Base-by-base conservation (phyloP, 2,888 invertebrate species). In the Plagiodera versicolora region DNA sequence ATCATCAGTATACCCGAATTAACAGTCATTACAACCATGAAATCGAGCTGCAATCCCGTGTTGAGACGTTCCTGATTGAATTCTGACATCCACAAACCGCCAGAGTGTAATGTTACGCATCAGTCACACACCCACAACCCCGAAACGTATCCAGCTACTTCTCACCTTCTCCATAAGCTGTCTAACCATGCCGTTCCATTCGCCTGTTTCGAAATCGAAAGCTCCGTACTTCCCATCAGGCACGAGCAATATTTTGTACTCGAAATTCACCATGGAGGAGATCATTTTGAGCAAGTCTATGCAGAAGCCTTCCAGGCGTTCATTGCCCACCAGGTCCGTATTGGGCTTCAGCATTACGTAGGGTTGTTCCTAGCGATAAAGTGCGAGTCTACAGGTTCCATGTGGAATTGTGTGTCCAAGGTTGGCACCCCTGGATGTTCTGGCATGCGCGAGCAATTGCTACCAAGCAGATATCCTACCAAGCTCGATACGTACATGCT, bases 221-320 rank as follows among this genome's bases (percentile, higher is more conserved):
- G 87, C 90, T 35, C 91, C 91, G 78, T 91, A 91, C 78, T 87
- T 87, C 69, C 86, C 85, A 76, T 88, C 85, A 16, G 85, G 87
- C 64, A 85, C 87, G 71, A 84, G 81, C 75, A 86, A 85, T 68
- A 89, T 86, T 68, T 83, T 83, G 79, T 88, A 89, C 75, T 86
- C 84, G 80, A 89, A 88, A 62, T 87, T 87, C 67, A 87, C 86
- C 82, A 85, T 84, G 63, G 79, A 79, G 61, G 87, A 85, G 70
- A 89, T 85, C 72, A 84, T 83, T 76, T 83, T 83, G 71, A 89
- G 82, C 70, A 90, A 81, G 80, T 90, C 89, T 72, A 89, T 88
- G 80, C 89, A 89, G 81, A 89, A 89, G 67, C 90, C 90, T 76
- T 89, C 87, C 80, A 86, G 89, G 67, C 85, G 84, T 60, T 84